These are phyloP conservation scores for Actinostola sp. DNA, from an alignment of 92 coral and sea anemone genomes.

Conservation along the genomic window DNA sequence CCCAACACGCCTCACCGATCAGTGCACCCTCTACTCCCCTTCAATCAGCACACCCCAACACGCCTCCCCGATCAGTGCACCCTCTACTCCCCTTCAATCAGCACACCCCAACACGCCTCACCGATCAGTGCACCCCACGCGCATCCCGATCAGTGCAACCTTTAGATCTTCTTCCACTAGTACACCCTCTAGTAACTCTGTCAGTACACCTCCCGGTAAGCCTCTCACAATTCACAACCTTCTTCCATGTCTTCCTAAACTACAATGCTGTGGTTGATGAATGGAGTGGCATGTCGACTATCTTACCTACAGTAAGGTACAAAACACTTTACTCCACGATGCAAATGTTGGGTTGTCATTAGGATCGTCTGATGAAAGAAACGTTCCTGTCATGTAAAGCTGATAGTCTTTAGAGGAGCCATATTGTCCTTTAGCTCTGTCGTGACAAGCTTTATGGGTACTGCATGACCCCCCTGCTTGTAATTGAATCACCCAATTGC, in stretches of 20 bases:
- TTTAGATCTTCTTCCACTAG: no score
- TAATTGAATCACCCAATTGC: slow-evolving; percentile 90
- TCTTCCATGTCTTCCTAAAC: not conserved
- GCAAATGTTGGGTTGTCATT: slow-evolving; percentile 91
- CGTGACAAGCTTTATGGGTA: slow-evolving; percentile 64
- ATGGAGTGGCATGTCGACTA: no score
- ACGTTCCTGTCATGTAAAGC: slow-evolving; percentile 75
- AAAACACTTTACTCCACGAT: slow-evolving; percentile 93
- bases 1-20: no score
- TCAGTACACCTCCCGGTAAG: no score
- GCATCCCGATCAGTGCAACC: no score
- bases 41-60: no score
- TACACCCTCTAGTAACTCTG: no score
- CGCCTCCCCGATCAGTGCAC: no score
- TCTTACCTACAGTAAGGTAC: slow-evolving; percentile 96
- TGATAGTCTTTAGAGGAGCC: slow-evolving; percentile 86
- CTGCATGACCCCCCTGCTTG: slow-evolving; percentile 99
- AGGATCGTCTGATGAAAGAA: slow-evolving; percentile 93
- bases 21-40: no score
- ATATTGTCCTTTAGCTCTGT: slow-evolving; percentile 74
- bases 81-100: no score
- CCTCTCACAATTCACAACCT: not conserved
- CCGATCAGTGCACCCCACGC: no score
- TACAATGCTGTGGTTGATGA: not conserved
- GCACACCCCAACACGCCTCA: no score